phyloP scores from a whole-genome alignment of 1,140 invertebrate species.

The Atta colombica region DNA sequence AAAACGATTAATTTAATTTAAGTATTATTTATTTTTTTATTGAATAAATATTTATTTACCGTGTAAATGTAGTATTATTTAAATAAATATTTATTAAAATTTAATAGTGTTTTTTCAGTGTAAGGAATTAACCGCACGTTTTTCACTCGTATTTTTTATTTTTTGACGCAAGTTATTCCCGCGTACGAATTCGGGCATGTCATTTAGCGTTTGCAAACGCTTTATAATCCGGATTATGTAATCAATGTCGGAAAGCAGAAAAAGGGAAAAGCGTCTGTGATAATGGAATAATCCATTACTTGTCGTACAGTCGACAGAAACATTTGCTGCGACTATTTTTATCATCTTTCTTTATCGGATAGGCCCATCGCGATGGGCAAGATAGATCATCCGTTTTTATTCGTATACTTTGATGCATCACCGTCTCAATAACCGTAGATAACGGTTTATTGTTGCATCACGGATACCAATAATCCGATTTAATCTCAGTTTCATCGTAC shows the following conservation, averaged over 20 bases:
- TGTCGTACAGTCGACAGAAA: neutral
- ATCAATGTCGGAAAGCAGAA: constrained; percentile 6
- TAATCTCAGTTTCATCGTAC: constrained; percentile 43
- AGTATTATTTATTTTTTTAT: no score
- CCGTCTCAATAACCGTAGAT: constrained; percentile 25
- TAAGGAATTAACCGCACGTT: neutral
- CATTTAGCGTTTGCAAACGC: neutral
- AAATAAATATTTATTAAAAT: no score
- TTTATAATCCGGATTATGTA: constrained; percentile 8
- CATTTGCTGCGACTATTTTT: neutral
- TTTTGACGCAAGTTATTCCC: neutral
- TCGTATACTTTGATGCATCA: neutral
- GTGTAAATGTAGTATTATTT: no score
- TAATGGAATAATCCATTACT: constrained; percentile 23
- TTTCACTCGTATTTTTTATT: neutral
- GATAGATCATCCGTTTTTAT: constrained; percentile 16
- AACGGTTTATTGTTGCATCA: constrained; percentile 16
- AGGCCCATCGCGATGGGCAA: neutral
- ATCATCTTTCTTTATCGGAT: constrained; percentile 18
- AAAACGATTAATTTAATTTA: no score
- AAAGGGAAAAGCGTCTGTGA: neutral
- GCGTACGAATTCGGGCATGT: neutral
- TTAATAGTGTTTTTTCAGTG: no score
- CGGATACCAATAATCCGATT: constrained; percentile 32
- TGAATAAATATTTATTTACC: no score